Base-by-base conservation (phyloP, 2,797 vertebrate genomes). In the Neostethus bicornis region DNA sequence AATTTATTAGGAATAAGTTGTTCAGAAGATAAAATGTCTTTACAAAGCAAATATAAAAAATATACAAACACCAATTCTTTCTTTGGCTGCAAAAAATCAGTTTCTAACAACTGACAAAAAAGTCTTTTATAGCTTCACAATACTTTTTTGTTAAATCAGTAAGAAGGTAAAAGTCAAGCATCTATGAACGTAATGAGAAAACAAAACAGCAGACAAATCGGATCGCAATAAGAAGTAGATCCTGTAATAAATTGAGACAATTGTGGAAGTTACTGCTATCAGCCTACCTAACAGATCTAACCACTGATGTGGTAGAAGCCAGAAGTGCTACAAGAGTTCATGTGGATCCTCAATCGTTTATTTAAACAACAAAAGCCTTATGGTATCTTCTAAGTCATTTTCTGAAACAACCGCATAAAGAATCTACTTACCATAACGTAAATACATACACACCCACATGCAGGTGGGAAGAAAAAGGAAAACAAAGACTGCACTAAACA, bases 61-160 rank as follows among this genome's bases (percentile, higher is more conserved):
- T n/a, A 42, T 20, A 13, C 42, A 60, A 60, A 73, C 65, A 66
- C 63, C 0, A 25, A 47, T 46, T 70, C 60, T n/a, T n/a, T n/a
- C n/a, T n/a, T n/a, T n/a, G n/a, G n/a, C n/a, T n/a, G n/a, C n/a
- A n/a, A n/a, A n/a, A n/a, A 83, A 87, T 87, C 86, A 83, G 61
- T 64, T 71, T 57, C 75, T 80, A 88, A 89, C 80, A 72, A 88
- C 67, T 73, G 32, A 70, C 69, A 37, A 38, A 28, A 7, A 32
- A 43, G 16, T 10, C 9, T 24, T 43, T n/a, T 42, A 38, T 4
- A 1, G 16, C 16, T 37, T 56, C 44, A 20, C 12, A 61, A 21
- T 19, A 45, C 2, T 28, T 71, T 13, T 8, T 45, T 28, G 26
- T 10, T 32, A 20, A 61, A 43, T 16, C 2, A 21, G 20, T 34